Base-by-base conservation (phyloP, 2,113 vertebrate genomes). In the Spilogale gracilis region DNA sequence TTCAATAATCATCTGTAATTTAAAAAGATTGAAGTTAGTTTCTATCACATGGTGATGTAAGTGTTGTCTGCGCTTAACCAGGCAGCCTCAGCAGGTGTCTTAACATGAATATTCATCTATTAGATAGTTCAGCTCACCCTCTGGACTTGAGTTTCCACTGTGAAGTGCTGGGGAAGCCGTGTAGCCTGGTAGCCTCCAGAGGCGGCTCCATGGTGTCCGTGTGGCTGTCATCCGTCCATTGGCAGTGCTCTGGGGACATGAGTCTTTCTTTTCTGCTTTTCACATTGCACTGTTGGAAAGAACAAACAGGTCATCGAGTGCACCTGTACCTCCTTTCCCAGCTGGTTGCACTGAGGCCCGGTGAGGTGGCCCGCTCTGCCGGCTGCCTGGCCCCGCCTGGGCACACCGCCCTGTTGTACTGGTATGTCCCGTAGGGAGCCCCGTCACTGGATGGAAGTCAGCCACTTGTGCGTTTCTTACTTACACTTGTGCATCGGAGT, bases 11-110 rank as follows among this genome's bases (percentile, higher is more conserved):
- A 7, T 27, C n/a, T 13, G 16, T 71, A 76, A 50, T 78, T 78
- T 83, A 54, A 84, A 87, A 85, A 94, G 27, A 78, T 90, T 67
- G 48, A 82, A 78, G 32, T 82, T 94, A 43, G 32, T 71, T 96
- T 54, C 14, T n/a, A 32, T 97, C 52, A 69, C 43, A 43, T 9
- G 30, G 8, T 38, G 65, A 58, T n/a, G 21, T 0, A 97, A 97
- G 97, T 98, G 88, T 98, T 95, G 94, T 38, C 67, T 69, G 32
- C 96, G 95, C 95, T 97, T 98, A 97, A 96, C 84, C 97, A 98
- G 93, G 98, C 78, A 83, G 78, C 65, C 89, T 97, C 95, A 94
- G 86, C 76, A 97, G 94, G 92, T 96, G 86, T 98, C 96, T 91
- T 94, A 83, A 71, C 52, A 6, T 82, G 81, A 96, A 94, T 97